These are phyloP conservation scores for Cremastinae sp. DNA, from an alignment of 2,888 invertebrate species.

Conservation along the genomic window DNA sequence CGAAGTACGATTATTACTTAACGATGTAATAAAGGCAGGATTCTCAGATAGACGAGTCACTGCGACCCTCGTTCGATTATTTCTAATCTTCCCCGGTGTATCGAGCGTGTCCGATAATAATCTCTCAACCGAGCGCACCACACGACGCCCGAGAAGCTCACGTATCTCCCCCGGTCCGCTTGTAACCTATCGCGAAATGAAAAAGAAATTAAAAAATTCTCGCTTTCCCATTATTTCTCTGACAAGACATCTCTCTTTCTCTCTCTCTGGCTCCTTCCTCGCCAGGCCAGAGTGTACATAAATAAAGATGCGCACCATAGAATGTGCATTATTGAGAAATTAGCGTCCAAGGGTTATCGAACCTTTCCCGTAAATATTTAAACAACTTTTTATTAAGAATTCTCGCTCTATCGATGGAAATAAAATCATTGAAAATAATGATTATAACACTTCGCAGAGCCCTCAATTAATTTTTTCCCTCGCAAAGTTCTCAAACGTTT, in stretches of 20 bases:
- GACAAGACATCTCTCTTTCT: constrained; percentile 32
- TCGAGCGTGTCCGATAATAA: constrained; percentile 40
- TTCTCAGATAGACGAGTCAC: background rate
- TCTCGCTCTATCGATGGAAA: background rate
- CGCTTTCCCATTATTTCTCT: constrained; percentile 20
- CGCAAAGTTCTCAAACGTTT: background rate
- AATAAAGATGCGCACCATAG: constrained; percentile 5
- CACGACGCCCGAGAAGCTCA: constrained; percentile 14
- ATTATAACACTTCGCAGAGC: too few relatives aligned
- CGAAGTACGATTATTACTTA: constrained; percentile 8
- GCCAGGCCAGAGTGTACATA: constrained; percentile 20
- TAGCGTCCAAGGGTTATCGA: constrained; percentile 57
- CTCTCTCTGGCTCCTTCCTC: constrained; percentile 23
- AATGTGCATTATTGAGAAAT: constrained; percentile 45
- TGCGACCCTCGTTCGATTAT: constrained; percentile 13
- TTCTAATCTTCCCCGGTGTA: constrained; percentile 5
- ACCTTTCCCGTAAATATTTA: constrained; percentile 30
- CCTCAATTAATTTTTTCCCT: too few relatives aligned
- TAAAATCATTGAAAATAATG: background rate
- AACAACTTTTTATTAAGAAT: background rate
- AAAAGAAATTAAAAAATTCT: constrained; percentile 20
- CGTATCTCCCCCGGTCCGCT: constrained; percentile 31
- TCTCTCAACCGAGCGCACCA: constrained; percentile 21
- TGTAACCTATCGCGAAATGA: background rate
- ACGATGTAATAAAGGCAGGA: constrained; percentile 5